Conservation (phyloP, 2,113 vertebrate genomes). For the Zapus hudsonius region DNA sequence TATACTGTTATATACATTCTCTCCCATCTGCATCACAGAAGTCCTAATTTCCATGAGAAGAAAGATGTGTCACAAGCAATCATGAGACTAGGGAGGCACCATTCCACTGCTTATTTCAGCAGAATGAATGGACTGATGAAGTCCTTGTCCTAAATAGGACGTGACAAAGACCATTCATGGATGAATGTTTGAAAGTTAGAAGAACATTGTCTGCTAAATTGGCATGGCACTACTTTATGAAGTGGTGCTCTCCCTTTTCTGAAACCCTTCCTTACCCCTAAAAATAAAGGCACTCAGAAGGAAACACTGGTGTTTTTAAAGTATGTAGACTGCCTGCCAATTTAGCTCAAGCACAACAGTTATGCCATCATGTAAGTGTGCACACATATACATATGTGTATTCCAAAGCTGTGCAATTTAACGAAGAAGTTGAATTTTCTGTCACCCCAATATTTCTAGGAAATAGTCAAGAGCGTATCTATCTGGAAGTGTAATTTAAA, state of each 20-base stretch:
- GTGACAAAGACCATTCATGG: neutral
- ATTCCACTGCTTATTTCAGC: neutral
- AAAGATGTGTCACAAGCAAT: neutral
- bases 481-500: slow-evolving; percentile 66
- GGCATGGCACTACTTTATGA: neutral
- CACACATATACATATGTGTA: neutral
- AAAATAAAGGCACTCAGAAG: slow-evolving; percentile 45
- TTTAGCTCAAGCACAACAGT: neutral
- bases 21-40: neutral
- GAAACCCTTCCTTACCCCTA: slow-evolving; percentile 16
- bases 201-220: neutral
- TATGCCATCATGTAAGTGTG: neutral
- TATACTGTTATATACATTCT: too few relatives aligned
- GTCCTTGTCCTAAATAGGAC: neutral
- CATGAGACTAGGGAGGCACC: neutral
- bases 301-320: neutral
- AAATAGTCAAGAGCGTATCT: slow-evolving; percentile 46
- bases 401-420: neutral
- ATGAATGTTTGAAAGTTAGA: neutral
- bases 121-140: neutral
- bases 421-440: slow-evolving; percentile 25
- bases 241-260: neutral
- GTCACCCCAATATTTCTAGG: slow-evolving; percentile 46
- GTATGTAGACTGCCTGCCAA: neutral
- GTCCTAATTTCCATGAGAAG: neutral